Evolutionary conservation across 2,113 vertebrate genomes (phyloP).

Genomic region (Ctenomys sociabilis): DNA sequence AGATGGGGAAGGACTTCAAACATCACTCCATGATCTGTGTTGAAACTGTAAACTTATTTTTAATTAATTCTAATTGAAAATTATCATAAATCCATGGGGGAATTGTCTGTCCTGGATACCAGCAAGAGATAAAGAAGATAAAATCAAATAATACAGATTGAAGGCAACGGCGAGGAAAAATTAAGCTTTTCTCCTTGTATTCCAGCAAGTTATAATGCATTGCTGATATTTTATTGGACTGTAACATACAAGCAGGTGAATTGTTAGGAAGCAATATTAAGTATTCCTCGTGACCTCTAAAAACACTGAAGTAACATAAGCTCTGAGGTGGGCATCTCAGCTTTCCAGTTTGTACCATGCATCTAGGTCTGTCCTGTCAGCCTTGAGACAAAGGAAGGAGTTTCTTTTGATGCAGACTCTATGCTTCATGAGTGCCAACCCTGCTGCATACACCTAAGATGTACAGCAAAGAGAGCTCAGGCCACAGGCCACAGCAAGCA

Average conservation of each 20-base stretch:
- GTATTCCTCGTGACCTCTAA: background rate
- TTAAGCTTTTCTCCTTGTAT: background rate
- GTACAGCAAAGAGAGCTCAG: background rate
- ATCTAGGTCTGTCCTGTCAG: background rate
- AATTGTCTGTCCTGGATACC: background rate
- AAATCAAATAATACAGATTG: background rate
- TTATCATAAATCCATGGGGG: background rate
- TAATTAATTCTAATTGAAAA: background rate
- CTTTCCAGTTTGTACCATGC: background rate
- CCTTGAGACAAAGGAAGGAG: background rate
- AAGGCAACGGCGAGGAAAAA: slow-evolving; percentile 8
- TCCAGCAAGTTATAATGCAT: background rate
- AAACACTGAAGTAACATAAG: background rate
- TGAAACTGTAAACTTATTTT: background rate
- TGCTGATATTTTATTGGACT: background rate
- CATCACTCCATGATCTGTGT: background rate
- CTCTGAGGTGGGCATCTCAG: background rate
- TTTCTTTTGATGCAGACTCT: background rate
- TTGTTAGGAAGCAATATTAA: background rate
- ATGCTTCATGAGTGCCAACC: background rate
- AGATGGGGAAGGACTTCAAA: slow-evolving; percentile 1
- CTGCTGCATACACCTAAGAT: background rate
- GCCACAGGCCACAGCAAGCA: background rate
- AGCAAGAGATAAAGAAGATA: background rate
- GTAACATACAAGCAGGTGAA: background rate